Percentiles rank a stretch among this genome's conserved stretches.
These are phyloP conservation scores for Trichonephila clavata DNA, from an alignment of 1,140 invertebrate genomes.

Conservation along the genomic window DNA sequence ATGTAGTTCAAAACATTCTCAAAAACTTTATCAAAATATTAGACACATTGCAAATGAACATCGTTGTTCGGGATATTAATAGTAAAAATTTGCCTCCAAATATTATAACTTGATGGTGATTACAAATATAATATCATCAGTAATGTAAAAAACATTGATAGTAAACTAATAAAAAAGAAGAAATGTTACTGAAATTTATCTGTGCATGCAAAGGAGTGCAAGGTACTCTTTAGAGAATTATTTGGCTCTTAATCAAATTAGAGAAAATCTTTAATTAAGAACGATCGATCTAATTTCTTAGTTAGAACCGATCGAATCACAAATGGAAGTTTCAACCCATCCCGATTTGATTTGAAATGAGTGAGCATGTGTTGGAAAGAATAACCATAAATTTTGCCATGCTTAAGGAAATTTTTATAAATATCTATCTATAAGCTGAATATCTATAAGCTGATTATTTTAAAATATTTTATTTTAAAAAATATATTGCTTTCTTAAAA, in stretches of 20 bases:
- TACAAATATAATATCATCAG: background rate
- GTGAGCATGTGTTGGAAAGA: too few relatives aligned
- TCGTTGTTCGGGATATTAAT: too few relatives aligned
- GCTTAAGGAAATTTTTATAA: too few relatives aligned
- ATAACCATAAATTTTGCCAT: too few relatives aligned
- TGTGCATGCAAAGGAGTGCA: background rate
- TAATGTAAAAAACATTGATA: background rate
- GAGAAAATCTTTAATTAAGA: background rate
- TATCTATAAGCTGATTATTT: too few relatives aligned
- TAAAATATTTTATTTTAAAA: too few relatives aligned
- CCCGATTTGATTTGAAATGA: too few relatives aligned
- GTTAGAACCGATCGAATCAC: background rate
- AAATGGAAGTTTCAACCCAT: background rate
- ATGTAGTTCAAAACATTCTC: background rate
- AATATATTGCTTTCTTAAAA: too few relatives aligned
- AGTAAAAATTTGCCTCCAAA: background rate
- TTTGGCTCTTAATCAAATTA: background rate
- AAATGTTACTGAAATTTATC: background rate
- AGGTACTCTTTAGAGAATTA: background rate
- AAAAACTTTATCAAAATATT: background rate
- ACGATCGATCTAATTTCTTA: background rate
- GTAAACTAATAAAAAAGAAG: background rate
- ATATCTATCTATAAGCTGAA: too few relatives aligned
- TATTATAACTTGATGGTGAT: background rate
- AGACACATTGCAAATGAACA: background rate